These are phyloP conservation scores for Takifugu bimaculatus DNA, from an alignment of 2,113 vertebrate species.

Conservation along the genomic window DNA sequence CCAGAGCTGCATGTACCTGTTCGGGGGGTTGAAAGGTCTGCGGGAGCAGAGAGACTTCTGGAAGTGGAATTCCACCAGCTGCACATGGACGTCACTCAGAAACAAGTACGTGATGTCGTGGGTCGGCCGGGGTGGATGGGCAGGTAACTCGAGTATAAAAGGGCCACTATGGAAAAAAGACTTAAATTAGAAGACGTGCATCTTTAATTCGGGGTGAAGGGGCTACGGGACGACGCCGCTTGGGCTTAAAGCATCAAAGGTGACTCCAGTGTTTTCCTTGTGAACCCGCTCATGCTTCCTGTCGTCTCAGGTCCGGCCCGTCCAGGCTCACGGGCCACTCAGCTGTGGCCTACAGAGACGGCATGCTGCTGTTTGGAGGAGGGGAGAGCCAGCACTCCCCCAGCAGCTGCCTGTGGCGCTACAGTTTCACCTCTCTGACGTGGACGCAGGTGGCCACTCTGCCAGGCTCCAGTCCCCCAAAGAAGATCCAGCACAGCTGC, in stretches of 20 bases:
- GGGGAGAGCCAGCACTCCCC: slow-evolving; percentile 72
- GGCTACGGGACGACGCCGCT: too few relatives aligned
- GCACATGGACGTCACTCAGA: slow-evolving; percentile 78
- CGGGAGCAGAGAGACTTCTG: slow-evolving; percentile 84
- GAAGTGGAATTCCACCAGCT: slow-evolving; percentile 76
- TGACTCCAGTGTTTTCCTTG: too few relatives aligned
- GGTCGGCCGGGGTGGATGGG: neutral
- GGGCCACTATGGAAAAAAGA: too few relatives aligned
- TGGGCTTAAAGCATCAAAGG: too few relatives aligned
- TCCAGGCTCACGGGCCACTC: slow-evolving; percentile 80
- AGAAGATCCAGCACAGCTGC: slow-evolving; percentile 79
- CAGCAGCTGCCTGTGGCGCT: slow-evolving; percentile 76
- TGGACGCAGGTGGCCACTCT: slow-evolving; percentile 73
- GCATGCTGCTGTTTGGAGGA: slow-evolving; percentile 83
- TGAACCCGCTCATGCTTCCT: neutral
- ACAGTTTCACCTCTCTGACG: slow-evolving; percentile 67
- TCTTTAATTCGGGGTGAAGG: too few relatives aligned
- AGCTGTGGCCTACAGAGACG: slow-evolving; percentile 74
- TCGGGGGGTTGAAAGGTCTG: slow-evolving; percentile 79
- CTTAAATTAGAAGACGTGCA: too few relatives aligned
- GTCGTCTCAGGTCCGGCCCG: slow-evolving; percentile 77
- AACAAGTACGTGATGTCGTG: slow-evolving; percentile 65
- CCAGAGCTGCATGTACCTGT: slow-evolving; percentile 80
- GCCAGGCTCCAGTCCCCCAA: slow-evolving; percentile 55
- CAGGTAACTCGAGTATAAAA: too few relatives aligned